Conservation (phyloP, 2,797 vertebrate genomes). For the Coranthus polyacanthus region DNA sequence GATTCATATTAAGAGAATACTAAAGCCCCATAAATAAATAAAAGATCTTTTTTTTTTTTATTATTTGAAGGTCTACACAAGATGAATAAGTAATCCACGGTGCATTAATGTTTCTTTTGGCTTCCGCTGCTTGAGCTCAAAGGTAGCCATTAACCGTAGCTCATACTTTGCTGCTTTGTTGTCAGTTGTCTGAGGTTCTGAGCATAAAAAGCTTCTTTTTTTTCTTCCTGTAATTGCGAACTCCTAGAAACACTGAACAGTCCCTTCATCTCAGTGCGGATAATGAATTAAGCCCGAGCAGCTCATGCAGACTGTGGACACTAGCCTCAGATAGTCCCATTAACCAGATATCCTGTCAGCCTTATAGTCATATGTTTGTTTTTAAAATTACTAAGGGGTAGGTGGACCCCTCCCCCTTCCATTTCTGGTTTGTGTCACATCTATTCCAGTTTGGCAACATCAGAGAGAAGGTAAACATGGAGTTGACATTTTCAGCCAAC, state of each 20-base stretch:
- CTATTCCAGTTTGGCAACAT: conserved; percentile 31
- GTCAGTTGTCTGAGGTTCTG: background rate
- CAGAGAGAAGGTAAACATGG: conserved; percentile 12
- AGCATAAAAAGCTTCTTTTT: conserved; percentile 1
- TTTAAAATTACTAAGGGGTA: conserved; percentile 10
- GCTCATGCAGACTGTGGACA: background rate
- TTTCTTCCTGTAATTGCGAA: too few species aligned
- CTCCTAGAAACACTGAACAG: background rate
- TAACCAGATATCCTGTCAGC: background rate
- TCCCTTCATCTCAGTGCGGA: background rate
- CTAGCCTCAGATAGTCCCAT: background rate
- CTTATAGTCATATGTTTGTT: background rate
- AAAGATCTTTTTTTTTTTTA: too few species aligned
- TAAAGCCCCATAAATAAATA: too few species aligned
- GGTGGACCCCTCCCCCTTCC: background rate
- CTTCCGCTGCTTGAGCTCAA: too few species aligned
- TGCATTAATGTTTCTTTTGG: too few species aligned
- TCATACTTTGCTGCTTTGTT: too few species aligned
- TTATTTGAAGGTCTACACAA: too few species aligned
- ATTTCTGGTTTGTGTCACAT: conserved; percentile 30
- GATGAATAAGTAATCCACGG: too few species aligned
- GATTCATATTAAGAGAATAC: too few species aligned
- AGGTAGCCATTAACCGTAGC: too few species aligned
- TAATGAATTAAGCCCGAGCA: conserved; percentile 5
- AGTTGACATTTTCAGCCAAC: conserved; percentile 18